Conservation (phyloP, 1,140 invertebrate species). For the Hydropsyche tenuis region DNA sequence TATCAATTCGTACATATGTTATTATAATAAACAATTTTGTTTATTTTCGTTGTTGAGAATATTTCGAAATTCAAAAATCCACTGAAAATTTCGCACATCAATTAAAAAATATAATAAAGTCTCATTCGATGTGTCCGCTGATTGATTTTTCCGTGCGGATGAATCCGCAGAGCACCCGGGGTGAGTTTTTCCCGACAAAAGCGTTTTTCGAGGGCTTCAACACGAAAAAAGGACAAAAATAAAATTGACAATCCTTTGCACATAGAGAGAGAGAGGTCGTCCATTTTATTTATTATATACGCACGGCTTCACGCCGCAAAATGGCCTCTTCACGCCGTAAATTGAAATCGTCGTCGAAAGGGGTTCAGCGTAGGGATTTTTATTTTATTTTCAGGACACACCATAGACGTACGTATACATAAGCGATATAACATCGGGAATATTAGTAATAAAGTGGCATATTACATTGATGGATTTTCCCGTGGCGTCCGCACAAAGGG, state of each 20-base stretch:
- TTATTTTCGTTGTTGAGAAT: too few species aligned
- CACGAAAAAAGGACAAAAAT: slow-evolving; percentile 13
- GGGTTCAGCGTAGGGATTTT: neutral
- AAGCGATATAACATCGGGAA: neutral
- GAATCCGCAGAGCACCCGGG: neutral
- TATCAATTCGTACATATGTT: too few species aligned
- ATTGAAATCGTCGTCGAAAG: slow-evolving; percentile 24
- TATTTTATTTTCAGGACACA: too few species aligned
- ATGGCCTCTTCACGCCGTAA: slow-evolving; percentile 32
- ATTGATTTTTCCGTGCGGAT: slow-evolving; percentile 17
- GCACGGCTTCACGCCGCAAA: slow-evolving; percentile 43
- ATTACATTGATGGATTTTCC: slow-evolving; percentile 22
- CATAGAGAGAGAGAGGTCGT: neutral
- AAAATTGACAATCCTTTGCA: slow-evolving; percentile 27
- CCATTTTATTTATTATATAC: slow-evolving; percentile 37
- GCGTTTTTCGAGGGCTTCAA: slow-evolving; percentile 7
- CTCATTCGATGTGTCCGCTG: neutral
- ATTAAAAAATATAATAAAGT: neutral
- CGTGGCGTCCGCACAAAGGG: neutral
- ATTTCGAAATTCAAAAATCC: too few species aligned
- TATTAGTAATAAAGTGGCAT: slow-evolving; percentile 15
- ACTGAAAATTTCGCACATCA: too few species aligned
- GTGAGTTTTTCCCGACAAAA: slow-evolving; percentile 2
- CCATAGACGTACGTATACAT: too few species aligned
- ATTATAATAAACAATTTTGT: too few species aligned